Evolutionary conservation across 1,140 invertebrate species (phyloP).

Genomic region (Pachyrhynchus sulphureomaculatus): DNA sequence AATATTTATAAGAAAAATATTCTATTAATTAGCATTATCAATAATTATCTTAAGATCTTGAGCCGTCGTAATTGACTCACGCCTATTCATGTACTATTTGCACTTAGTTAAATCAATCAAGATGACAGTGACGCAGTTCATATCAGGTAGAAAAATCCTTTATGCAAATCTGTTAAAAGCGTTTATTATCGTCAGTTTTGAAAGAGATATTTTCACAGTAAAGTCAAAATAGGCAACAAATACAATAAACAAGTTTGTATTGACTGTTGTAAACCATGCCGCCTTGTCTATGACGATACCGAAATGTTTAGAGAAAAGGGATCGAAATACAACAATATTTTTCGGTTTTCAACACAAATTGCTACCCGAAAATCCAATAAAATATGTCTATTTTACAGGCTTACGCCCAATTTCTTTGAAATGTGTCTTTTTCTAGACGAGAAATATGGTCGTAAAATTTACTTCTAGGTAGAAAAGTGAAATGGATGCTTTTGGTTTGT

Average conservation of each 20-base stretch:
- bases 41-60: too few relatives aligned
- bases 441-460: not conserved
- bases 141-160: not conserved
- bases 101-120: conserved; percentile 2
- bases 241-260: conserved; percentile 2
- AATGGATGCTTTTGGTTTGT: too few relatives aligned
- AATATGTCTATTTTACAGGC: not conserved
- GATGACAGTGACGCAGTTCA: too few relatives aligned
- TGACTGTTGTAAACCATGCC: conserved; percentile 3
- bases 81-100: too few relatives aligned
- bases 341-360: conserved; percentile 13
- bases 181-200: not conserved
- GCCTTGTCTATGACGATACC: conserved; percentile 3
- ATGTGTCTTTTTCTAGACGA: not conserved
- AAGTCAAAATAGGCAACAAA: not conserved
- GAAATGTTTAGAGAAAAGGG: conserved; percentile 4
- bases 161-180: not conserved
- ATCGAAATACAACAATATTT: not conserved
- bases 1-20: too few relatives aligned
- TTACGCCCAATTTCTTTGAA: conserved; percentile 1
- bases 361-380: conserved; percentile 14
- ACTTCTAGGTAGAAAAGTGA: not conserved
- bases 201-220: conserved; percentile 8
- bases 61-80: too few relatives aligned
- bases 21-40: too few relatives aligned